Evolutionary conservation across 2,113 vertebrate species (phyloP), one percentile per base, ranked within the genome.

Genomic region (Psilopsiagon aymara): DNA sequence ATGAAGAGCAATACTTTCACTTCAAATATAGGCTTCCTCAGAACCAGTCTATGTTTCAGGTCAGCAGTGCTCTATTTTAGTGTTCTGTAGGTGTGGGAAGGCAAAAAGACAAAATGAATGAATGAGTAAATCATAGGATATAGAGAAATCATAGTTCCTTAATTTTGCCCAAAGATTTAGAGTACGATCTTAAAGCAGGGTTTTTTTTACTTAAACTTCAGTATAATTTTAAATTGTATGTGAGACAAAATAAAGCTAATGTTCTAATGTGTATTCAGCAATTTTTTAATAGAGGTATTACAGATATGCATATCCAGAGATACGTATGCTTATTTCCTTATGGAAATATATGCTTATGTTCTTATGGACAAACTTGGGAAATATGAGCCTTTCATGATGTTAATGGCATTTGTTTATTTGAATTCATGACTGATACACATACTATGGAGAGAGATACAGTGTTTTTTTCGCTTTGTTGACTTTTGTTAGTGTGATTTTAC

Each of bases 351-450:
- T 14, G 33, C 55, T 57, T 57, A 21, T 57, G 18, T 66, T 88
- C 19, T 77, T 74, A 9, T 7, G 33, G 46, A 33, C 63, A 74
- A 51, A 49, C 17, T 29, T 57, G 53, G 6, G 33, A 53, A 69
- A 37, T 53, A 9, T 6, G 29, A 53, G 33, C 14, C 19, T 92
- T 15, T 70, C 4, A 18, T 77, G 83, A 77, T 63, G 31, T 84
- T 39, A 83, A 53, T 84, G 64, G 17, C 66, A 29, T 91, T 88
- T 93, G 10, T 53, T 95, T 96, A 46, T 83, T 86, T 75, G 70
- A 66, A 63, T 80, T 86, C 27, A 10, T 86, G 84, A 49, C 31
- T 59, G 21, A 60, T n/a, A 39, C 5, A 17, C 9, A 16, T 20
- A 12, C 49, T 71, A 1, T 52, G 46, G 73, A 90, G 79, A 88